Evolutionary conservation across 2,888 invertebrate genomes (phyloP).

Genomic region (Tetranychus piercei): DNA sequence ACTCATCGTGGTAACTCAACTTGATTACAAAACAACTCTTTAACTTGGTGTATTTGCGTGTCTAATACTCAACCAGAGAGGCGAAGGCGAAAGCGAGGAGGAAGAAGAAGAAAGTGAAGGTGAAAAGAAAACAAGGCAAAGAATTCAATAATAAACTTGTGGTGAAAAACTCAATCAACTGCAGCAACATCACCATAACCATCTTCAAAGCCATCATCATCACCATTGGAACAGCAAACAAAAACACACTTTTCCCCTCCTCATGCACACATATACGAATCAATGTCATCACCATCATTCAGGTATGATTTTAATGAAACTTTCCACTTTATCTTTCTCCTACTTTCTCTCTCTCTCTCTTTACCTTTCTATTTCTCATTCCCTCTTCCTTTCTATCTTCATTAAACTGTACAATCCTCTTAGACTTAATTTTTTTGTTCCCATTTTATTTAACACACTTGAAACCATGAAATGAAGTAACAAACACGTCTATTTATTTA

Average conservation of each 20-base stretch:
- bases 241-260: neutral
- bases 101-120: neutral
- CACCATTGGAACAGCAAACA: neutral
- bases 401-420: neutral
- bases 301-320: neutral
- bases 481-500: neutral
- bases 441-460: neutral
- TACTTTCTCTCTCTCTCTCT: neutral
- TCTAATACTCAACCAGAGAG: neutral
- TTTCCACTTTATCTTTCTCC: neutral
- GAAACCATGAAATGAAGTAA: neutral
- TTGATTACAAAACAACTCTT: too few relatives aligned
- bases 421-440: neutral
- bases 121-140: neutral
- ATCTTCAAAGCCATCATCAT: neutral
- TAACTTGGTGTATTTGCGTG: too few relatives aligned
- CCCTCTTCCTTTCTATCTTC: neutral
- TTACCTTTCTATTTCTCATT: neutral
- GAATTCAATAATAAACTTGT: neutral
- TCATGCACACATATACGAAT: neutral
- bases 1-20: too few relatives aligned
- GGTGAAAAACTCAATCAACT: too few relatives aligned
- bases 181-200: neutral
- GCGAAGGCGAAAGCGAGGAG: neutral
- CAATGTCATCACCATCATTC: neutral